Evolutionary conservation across 2,113 vertebrate genomes (phyloP), one percentile per base, ranked within the genome.

Genomic region (Furnarius figulus): DNA sequence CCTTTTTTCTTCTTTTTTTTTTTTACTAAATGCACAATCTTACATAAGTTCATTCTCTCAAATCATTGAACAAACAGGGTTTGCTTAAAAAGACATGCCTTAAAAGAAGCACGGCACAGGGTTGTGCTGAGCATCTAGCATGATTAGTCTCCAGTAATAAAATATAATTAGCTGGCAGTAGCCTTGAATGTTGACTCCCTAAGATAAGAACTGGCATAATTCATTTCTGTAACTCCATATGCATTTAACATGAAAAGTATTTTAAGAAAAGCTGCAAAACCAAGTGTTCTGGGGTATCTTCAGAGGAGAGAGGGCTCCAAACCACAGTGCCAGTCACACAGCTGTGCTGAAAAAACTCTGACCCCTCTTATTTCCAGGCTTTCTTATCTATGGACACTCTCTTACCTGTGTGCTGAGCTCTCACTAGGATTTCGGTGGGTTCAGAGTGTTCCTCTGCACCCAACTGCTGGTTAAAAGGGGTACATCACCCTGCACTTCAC

Each of bases 11-110:
- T 50, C 46, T 24, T 37, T 37, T 59, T 85, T 73, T 59, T 87
- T 70, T 44, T 11, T 40, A 63, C 73, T 78, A 78, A 87, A 84
- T 46, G 66, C 59, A 72, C 35, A 30, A 11, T 49, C 56, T 96
- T 59, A 71, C 22, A 58, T 83, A 46, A 94, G 14, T 74, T 89
- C 46, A 71, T 88, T 86, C 49, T 87, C 67, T 86, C 58, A 76
- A 80, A 53, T 42, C 15, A 40, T n/a, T 62, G 67, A 90, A 73
- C 84, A 89, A 90, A 55, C 14, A 47, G 46, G 4, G 42, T 50
- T 55, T 74, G 25, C 50, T 68, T 61, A 47, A 82, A 53, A 75
- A 83, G 25, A 35, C 6, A 31, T 59, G 24, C 9, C 46, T 87
- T 56, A 56, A 24, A 89, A 93, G 61, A 55, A 56, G 12, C 44